These are phyloP conservation scores for Ptychodera flava DNA, from an alignment of 35 echinoderm and acorn worm species.

Conservation along the genomic window DNA sequence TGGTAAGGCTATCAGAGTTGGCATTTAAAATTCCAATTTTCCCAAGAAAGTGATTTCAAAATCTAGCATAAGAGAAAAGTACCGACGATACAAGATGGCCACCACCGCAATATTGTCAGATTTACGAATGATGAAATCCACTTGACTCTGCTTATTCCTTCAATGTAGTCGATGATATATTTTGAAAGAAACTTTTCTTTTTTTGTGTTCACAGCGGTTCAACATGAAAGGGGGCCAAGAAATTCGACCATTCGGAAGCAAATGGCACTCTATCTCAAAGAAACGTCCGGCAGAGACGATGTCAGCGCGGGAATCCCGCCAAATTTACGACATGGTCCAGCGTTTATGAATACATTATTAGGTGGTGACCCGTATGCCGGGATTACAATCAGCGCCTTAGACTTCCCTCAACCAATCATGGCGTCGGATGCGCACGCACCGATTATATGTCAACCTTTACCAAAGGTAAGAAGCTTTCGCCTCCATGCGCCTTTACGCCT, in stretches of 20 bases:
- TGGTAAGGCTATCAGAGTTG: too few relatives aligned
- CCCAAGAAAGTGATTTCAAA: too few relatives aligned
- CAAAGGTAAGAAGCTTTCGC: conserved; percentile 43
- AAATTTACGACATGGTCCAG: conserved; percentile 37
- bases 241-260: conserved; percentile 98
- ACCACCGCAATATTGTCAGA: too few relatives aligned
- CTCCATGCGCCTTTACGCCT: too few relatives aligned
- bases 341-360: conserved; percentile 45
- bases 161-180: too few relatives aligned
- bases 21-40: too few relatives aligned
- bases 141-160: too few relatives aligned
- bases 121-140: too few relatives aligned
- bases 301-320: conserved; percentile 33
- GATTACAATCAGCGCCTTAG: conserved; percentile 26
- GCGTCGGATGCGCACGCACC: conserved; percentile 6
- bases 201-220: conserved; percentile 61
- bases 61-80: too few relatives aligned
- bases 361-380: conserved; percentile 25
- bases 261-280: conserved; percentile 95
- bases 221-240: conserved; percentile 90
- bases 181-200: background rate
- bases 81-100: too few relatives aligned
- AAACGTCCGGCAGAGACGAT: conserved; percentile 47
- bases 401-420: conserved; percentile 4
- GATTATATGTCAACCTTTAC: conserved; percentile 38